Base-by-base conservation (phyloP, 1,140 invertebrate species). In the Pseudoatta argentina region DNA sequence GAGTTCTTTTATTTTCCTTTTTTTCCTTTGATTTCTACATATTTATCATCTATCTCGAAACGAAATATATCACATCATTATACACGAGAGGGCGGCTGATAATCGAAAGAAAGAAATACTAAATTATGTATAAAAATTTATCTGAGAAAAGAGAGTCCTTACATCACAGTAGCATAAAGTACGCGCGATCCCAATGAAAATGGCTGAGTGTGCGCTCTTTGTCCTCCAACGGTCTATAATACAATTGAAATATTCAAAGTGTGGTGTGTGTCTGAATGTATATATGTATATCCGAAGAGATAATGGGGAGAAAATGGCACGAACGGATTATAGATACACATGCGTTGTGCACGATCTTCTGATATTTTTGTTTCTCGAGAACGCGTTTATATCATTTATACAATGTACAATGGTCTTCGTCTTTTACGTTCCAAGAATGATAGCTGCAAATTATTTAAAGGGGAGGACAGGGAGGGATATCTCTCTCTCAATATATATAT, bases 331-430 rank as follows among this genome's bases (percentile, higher is more conserved):
- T 91, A 92, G 87, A 88, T 93, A 93, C 90, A 93, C 85, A 89
- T 91, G 92, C 87, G 79, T 90, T 91, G 91, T 91, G 90, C 89
- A 90, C 86, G 86, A 93, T 91, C 92, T 93, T 81, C 82, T 88
- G 87, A 91, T 64, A 53, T 71, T 88, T 87, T 85, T 86, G 63
- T 87, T 90, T 59, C 57, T 86, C 83, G 87, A 89, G 88, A 93
- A 91, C 88, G 88, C 87, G 88, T 93, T 69, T 92, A 93, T 92
- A 93, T 92, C 91, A 91, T 95, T 95, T 95, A 93, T 94, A 94
- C 94, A 94, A 95, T 94, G 92, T 95, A 95, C 94, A 95, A 94
- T 93, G 92, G 91, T 91, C 90, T 77, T 94, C 88, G 88, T 92
- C 92, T 34, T 72, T 61, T 91, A 93, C 92, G 91, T 94, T 94